Evolutionary conservation across 2,888 invertebrate genomes (phyloP).

Genomic region (Caenorhabditis uteleia): DNA sequence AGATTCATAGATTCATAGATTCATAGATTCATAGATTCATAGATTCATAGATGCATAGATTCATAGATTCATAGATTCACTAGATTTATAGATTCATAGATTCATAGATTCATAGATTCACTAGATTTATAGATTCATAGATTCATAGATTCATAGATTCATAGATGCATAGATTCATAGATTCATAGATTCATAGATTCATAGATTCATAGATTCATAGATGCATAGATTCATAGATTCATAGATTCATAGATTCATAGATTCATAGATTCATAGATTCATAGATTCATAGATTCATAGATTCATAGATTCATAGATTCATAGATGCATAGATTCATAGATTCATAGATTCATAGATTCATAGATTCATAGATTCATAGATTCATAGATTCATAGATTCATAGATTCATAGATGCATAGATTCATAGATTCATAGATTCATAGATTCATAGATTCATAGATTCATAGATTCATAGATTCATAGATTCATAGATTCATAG

Average conservation of each 20-base stretch:
- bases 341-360: constrained; percentile 5
- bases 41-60: constrained; percentile 10
- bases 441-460: constrained; percentile 10
- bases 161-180: constrained; percentile 13
- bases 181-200: constrained; percentile 5
- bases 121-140: too few species aligned
- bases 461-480: background rate
- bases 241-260: background rate
- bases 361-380: background rate
- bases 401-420: background rate
- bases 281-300: constrained; percentile 10
- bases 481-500: constrained; percentile 13
- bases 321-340: constrained; percentile 13
- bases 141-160: background rate
- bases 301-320: background rate
- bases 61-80: constrained; percentile 7
- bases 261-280: constrained; percentile 11
- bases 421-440: constrained; percentile 11
- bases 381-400: constrained; percentile 11
- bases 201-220: background rate
- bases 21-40: background rate
- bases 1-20: constrained; percentile 10
- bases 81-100: background rate
- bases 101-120: too few species aligned
- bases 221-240: constrained; percentile 10